phyloP scores from a whole-genome alignment of 2,888 invertebrate genomes.

The Habrosyne pyritoides region DNA sequence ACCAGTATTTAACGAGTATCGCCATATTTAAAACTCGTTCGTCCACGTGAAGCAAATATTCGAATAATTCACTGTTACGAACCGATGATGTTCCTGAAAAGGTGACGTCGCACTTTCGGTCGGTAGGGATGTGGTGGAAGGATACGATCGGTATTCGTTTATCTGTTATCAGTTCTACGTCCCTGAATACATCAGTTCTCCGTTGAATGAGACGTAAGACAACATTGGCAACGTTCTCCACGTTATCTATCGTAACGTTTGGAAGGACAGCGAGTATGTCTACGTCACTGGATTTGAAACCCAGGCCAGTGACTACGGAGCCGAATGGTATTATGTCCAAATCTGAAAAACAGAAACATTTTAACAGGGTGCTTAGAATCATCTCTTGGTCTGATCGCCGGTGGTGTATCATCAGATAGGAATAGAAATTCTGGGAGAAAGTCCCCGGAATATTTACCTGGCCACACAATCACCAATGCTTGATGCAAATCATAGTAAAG shows the following conservation, averaged over 20 bases:
- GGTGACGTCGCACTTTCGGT: slow-evolving; percentile 20
- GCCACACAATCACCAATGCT: background rate
- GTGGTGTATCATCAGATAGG: too few relatives aligned
- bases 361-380: too few relatives aligned
- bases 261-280: slow-evolving; percentile 29
- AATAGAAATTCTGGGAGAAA: too few relatives aligned
- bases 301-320: slow-evolving; percentile 30
- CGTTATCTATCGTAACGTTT: background rate
- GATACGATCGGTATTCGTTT: slow-evolving; percentile 7
- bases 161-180: background rate
- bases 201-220: background rate
- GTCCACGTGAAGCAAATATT: slow-evolving; percentile 26
- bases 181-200: slow-evolving; percentile 16
- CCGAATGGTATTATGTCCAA: slow-evolving; percentile 24
- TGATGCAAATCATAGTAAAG: background rate
- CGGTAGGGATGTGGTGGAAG: slow-evolving; percentile 14
- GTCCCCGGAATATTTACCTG: background rate
- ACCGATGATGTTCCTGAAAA: slow-evolving; percentile 10
- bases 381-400: too few relatives aligned
- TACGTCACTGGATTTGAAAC: slow-evolving; percentile 28
- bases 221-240: slow-evolving; percentile 8
- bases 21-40: slow-evolving; percentile 17
- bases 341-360: slow-evolving; percentile 21
- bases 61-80: slow-evolving; percentile 13
- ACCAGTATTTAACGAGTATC: slow-evolving; percentile 29